These are phyloP conservation scores for Lutjanus erythropterus DNA, from an alignment of 2,113 vertebrate species.

Conservation along the genomic window DNA sequence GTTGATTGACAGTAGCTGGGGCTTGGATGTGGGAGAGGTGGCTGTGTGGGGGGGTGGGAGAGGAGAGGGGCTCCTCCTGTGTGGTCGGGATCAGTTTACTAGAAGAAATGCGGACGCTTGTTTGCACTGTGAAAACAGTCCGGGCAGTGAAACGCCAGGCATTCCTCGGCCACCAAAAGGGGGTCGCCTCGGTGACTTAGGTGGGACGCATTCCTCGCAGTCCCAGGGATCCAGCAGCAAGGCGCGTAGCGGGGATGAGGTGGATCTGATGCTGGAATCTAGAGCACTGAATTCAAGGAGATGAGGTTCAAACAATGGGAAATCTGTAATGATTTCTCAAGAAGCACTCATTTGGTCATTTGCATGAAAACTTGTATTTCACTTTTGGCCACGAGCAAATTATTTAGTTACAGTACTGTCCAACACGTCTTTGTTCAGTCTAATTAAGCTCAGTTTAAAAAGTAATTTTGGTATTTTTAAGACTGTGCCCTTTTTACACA, in stretches of 20 bases:
- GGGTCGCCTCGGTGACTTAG: slow-evolving; percentile 50
- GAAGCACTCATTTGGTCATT: neutral
- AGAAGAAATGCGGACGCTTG: slow-evolving; percentile 48
- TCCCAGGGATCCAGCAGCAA: neutral
- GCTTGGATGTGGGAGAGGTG: neutral
- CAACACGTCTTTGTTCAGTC: neutral
- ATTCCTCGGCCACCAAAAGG: slow-evolving; percentile 48
- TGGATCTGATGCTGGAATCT: neutral
- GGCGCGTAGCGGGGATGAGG: neutral
- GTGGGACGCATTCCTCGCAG: slow-evolving; percentile 51
- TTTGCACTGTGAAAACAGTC: slow-evolving; percentile 59
- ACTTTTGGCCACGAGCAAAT: neutral
- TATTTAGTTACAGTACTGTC: neutral
- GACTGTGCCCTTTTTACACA: too few relatives aligned
- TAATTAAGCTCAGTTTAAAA: too few relatives aligned
- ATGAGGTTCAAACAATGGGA: neutral
- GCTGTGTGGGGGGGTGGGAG: neutral
- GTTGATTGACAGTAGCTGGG: slow-evolving; percentile 44
- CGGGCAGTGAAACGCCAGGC: slow-evolving; percentile 2
- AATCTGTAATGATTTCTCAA: neutral
- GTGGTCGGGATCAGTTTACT: slow-evolving; percentile 73
- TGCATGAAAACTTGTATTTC: neutral
- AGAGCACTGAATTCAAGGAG: neutral
- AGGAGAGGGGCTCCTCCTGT: slow-evolving; percentile 50
- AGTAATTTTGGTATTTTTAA: too few relatives aligned